Conservation (phyloP, 2,888 invertebrate species). For the Phyto melanocephala region DNA sequence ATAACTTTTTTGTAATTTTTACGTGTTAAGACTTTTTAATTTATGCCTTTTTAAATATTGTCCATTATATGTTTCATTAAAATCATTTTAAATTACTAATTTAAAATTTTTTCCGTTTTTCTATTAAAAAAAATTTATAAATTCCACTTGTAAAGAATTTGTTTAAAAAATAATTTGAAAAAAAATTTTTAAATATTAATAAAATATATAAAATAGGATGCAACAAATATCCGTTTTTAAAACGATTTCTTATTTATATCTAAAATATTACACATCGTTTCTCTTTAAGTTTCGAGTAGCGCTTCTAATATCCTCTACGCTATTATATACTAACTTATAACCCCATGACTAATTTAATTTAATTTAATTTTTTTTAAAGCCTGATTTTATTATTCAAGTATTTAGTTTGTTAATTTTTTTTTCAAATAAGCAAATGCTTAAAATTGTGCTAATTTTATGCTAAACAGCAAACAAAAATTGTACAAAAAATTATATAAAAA, state of each 20-base stretch:
- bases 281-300: slow-evolving; percentile 4
- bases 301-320: background rate
- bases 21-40: too few relatives aligned
- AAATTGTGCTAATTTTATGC: slow-evolving; percentile 58
- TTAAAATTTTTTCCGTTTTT: too few relatives aligned
- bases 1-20: too few relatives aligned
- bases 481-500: background rate
- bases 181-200: too few relatives aligned
- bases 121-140: too few relatives aligned
- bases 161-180: too few relatives aligned
- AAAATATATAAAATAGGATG: too few relatives aligned
- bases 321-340: background rate
- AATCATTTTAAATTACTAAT: too few relatives aligned
- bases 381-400: slow-evolving; percentile 36
- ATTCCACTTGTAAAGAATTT: too few relatives aligned
- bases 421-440: slow-evolving; percentile 1
- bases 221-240: background rate
- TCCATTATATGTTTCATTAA: too few relatives aligned
- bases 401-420: background rate
- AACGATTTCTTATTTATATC: background rate
- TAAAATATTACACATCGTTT: background rate
- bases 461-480: slow-evolving; percentile 16
- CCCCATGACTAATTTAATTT: slow-evolving; percentile 31
- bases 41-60: too few relatives aligned
- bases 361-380: slow-evolving; percentile 25